Evolutionary conservation across 1,140 invertebrate genomes (phyloP), one percentile per base, ranked within the genome.

Genomic region (Colletes latitarsis): DNA sequence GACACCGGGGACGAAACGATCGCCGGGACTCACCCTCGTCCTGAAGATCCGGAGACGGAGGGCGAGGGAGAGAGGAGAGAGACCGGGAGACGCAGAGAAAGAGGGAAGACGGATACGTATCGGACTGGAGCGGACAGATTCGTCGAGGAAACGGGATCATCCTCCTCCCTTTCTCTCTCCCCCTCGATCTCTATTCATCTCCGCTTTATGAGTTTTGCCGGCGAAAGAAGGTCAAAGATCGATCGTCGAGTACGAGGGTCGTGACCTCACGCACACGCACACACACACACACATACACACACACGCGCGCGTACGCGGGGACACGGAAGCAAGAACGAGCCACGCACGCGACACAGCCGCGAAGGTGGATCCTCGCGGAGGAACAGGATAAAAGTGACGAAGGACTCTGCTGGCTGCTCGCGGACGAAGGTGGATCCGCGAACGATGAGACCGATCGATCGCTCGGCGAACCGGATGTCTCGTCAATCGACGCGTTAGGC

Each of bases 201-300:
- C 52, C 58, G 77, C 81, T 83, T 81, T 84, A 86, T 86, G 84
- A 77, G 85, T 63, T 83, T 86, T 80, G 81, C 76, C 85, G 73
- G 63, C 81, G 77, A 86, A 86, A 86, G 84, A 86, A 87, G 90
- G 88, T 89, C 85, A 90, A 91, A 90, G 85, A 91, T 90, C 88
- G 90, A 91, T 90, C 82, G 87, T 85, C 72, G 84, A 77, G 80
- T 75, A 79, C 80, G 84, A 88, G 87, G 80, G 80, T 84, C 83
- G 84, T 79, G 80, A 88, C 87, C 84, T 88, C 85, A 77, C 84
- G 85, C 79, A 83, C 52, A 82, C 82, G 79, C 72, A 80, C 76
- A 82, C 82, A 69, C 67, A 57, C 14, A 21, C 21, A 21, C 4
- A 6, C 4, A 17, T 14, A 39, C 21, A 15, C 67, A 84, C 82